Conservation (phyloP, 1,140 invertebrate species). For the Thereuonema tuberculata region DNA sequence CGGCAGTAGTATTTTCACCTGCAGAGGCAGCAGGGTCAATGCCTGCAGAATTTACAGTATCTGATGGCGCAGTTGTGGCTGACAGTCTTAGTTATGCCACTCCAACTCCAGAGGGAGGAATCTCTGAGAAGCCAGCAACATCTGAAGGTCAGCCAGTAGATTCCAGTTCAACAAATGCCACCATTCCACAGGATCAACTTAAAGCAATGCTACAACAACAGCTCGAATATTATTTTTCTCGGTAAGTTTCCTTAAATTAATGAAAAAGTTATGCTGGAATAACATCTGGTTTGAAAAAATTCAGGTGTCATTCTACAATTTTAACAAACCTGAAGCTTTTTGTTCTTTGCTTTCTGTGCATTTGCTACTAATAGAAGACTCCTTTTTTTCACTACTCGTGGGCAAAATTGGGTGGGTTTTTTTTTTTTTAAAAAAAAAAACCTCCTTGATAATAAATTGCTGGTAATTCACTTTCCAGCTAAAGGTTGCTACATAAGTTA, state of each 20-base stretch:
- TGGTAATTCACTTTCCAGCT: too few species aligned
- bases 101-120: slow-evolving; percentile 18
- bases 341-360: too few species aligned
- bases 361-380: too few species aligned
- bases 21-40: slow-evolving; percentile 4
- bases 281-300: background rate
- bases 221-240: slow-evolving; percentile 80
- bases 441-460: too few species aligned
- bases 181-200: slow-evolving; percentile 47
- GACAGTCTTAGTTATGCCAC: slow-evolving; percentile 24
- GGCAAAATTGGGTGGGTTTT: too few species aligned
- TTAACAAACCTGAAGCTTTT: background rate
- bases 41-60: background rate
- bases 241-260: slow-evolving; percentile 40
- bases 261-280: background rate
- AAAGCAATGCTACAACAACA: slow-evolving; percentile 65
- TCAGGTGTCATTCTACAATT: background rate
- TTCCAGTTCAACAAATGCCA: slow-evolving; percentile 27
- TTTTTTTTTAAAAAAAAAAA: too few species aligned
- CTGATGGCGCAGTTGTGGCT: slow-evolving; percentile 1
- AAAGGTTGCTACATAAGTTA: too few species aligned
- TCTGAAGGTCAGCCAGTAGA: slow-evolving; percentile 24
- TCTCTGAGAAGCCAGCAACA: slow-evolving; percentile 3
- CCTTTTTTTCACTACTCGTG: too few species aligned
- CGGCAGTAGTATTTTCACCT: slow-evolving; percentile 32